Percentiles rank a stretch among this genome's conserved stretches.
Conservation (phyloP, 1,140 invertebrate species). For the Belonocnema kinseyi region DNA sequence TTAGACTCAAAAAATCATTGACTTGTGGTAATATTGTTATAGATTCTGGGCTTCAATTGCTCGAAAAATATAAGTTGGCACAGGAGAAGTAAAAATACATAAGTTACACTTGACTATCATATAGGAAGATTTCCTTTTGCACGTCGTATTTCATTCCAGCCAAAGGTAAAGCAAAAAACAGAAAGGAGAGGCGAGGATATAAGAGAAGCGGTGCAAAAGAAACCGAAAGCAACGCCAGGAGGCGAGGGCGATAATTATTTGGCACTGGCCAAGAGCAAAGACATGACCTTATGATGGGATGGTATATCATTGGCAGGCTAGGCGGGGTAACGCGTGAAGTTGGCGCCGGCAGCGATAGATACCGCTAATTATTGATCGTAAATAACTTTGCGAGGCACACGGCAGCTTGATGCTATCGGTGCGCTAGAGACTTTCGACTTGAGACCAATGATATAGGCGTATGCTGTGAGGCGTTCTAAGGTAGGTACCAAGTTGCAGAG, state of each 20-base stretch:
- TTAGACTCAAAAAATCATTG: no score
- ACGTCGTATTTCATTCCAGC: no score
- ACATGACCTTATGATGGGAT: conserved; percentile 10
- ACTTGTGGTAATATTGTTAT: no score
- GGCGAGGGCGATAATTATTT: no score
- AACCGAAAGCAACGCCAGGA: not conserved
- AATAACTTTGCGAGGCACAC: conserved; percentile 65
- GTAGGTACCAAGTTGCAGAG: conserved; percentile 35
- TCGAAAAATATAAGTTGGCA: no score
- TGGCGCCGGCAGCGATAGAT: conserved; percentile 75
- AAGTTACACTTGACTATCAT: no score
- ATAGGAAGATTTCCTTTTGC: no score
- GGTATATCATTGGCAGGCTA: conserved; percentile 56
- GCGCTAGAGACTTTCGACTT: conserved; percentile 51
- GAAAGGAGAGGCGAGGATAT: not conserved
- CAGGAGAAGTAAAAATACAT: no score
- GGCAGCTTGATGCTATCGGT: conserved; percentile 57
- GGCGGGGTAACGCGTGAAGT: conserved; percentile 58
- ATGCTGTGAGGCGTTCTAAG: conserved; percentile 47
- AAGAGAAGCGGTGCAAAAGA: not conserved
- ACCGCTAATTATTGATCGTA: conserved; percentile 76
- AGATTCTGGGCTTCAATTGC: no score
- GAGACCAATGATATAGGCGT: conserved; percentile 45
- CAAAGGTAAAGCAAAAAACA: not conserved
- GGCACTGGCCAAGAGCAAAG: no score